Evolutionary conservation across 2,888 invertebrate species (phyloP), one percentile per base, ranked within the genome.

Genomic region (Oxytorus armatus): DNA sequence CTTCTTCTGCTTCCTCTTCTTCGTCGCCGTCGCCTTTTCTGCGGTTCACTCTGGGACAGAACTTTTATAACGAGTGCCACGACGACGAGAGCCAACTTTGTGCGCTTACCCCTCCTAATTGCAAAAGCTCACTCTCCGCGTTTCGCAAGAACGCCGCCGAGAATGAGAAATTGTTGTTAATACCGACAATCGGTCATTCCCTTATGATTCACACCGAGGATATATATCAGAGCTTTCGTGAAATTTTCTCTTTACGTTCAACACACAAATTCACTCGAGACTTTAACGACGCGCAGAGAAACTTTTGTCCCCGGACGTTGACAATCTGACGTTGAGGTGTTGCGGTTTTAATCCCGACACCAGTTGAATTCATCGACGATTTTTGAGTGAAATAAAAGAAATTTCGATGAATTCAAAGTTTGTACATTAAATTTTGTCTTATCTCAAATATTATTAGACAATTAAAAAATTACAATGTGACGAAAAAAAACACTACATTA

Each of bases 21-120:
- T n/a, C n/a, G n/a, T n/a, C n/a, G n/a, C n/a, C n/a, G n/a, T n/a
- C n/a, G n/a, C 18, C 11, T 59, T 36, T 42, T 25, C 21, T 39
- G 75, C 53, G 55, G 59, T 68, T 61, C 42, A 63, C 16, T 47
- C 29, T 44, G 61, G 51, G 57, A 23, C 36, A 29, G 8, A 73
- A 77, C 47, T 81, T 77, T 81, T 63, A 47, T 68, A 65, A 69
- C 75, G 63, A 79, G 49, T 47, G 69, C 57, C 69, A 69, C 75
- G 55, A 65, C 47, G 3, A 29, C 29, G 29, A 29, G 57, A 59
- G 11, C 63, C 70, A 65, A 77, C 70, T 70, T 70, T 63, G n/a
- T 29, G 55, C 29, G 23, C 42, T 21, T 14, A 18, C 63, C 51
- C 55, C n/a, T n/a, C 77, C 47, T 77, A 77, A 70, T 77, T 77